phyloP scores from a whole-genome alignment of 92 coral and sea anemone species.

The Zoanthus sansibaricus region DNA sequence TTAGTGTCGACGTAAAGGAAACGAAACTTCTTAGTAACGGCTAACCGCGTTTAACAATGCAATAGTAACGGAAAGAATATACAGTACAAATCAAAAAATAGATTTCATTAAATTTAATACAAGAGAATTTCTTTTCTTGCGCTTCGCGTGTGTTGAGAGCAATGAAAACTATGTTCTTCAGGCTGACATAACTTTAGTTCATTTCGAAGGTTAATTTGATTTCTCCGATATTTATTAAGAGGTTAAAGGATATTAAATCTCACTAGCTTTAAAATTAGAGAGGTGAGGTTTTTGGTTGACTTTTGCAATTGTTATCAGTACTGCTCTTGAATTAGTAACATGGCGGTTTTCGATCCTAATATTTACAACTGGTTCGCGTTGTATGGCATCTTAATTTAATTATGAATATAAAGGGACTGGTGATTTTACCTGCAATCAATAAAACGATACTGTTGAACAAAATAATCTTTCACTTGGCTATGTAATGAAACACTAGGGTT shows the following conservation, averaged over 20 bases:
- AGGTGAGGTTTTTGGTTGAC: conserved; percentile 30
- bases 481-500: conserved; percentile 27
- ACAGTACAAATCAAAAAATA: conserved; percentile 51
- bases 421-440: conserved; percentile 48
- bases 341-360: conserved; percentile 36
- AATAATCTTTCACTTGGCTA: conserved; percentile 21
- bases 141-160: conserved; percentile 20
- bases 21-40: conserved; percentile 83
- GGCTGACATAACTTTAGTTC: conserved; percentile 44
- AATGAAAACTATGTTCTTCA: conserved; percentile 28
- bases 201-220: conserved; percentile 76
- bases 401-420: conserved; percentile 48
- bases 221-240: conserved; percentile 71
- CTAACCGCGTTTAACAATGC: conserved; percentile 82
- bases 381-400: conserved; percentile 46
- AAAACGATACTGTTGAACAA: conserved; percentile 49
- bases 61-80: conserved; percentile 76
- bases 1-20: conserved; percentile 48
- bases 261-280: conserved; percentile 46
- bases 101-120: conserved; percentile 88
- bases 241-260: conserved; percentile 65
- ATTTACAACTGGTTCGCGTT: conserved; percentile 39
- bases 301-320: conserved; percentile 38
- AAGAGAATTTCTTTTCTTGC: conserved; percentile 58
- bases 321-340: conserved; percentile 32